Conservation (phyloP, 1,140 invertebrate species). For the Delia radicum region DNA sequence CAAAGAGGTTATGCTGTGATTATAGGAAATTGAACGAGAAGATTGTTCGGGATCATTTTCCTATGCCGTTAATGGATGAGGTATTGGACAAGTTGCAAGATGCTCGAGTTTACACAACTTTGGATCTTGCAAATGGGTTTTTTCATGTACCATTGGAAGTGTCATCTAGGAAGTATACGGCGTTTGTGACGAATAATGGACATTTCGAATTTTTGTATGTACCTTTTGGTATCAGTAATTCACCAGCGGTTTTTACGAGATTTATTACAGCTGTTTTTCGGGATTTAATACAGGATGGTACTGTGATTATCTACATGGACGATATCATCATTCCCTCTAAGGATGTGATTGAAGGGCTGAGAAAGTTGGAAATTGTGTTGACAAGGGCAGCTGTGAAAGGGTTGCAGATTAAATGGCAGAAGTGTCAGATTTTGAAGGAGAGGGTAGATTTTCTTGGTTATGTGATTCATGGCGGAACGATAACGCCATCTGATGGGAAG, state of each 20-base stretch:
- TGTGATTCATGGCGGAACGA: constrained; percentile 27
- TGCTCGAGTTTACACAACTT: constrained; percentile 34
- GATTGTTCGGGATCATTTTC: constrained; percentile 36
- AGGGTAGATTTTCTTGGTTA: constrained; percentile 35
- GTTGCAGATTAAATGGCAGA: constrained; percentile 31
- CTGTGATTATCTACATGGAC: constrained; percentile 26
- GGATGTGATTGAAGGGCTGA: constrained; percentile 27
- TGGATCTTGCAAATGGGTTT: constrained; percentile 37
- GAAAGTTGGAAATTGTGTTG: constrained; percentile 13
- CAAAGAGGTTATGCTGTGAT: constrained; percentile 35
- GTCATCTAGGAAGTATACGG: constrained; percentile 16
- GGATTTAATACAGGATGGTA: constrained; percentile 7
- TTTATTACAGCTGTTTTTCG: constrained; percentile 32
- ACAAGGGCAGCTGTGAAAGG: neutral
- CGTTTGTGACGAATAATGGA: constrained; percentile 20
- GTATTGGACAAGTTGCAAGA: constrained; percentile 34
- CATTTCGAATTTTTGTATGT: constrained; percentile 55
- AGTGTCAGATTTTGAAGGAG: constrained; percentile 37
- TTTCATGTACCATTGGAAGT: constrained; percentile 16
- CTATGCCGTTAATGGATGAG: constrained; percentile 44
- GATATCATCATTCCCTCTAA: constrained; percentile 30
- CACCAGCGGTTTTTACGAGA: constrained; percentile 39
- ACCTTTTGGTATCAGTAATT: constrained; percentile 46
- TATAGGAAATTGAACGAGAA: constrained; percentile 35
- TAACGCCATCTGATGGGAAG: constrained; percentile 37